Evolutionary conservation across 2,797 vertebrate genomes (phyloP).

Genomic region (Nyctalus aviator): DNA sequence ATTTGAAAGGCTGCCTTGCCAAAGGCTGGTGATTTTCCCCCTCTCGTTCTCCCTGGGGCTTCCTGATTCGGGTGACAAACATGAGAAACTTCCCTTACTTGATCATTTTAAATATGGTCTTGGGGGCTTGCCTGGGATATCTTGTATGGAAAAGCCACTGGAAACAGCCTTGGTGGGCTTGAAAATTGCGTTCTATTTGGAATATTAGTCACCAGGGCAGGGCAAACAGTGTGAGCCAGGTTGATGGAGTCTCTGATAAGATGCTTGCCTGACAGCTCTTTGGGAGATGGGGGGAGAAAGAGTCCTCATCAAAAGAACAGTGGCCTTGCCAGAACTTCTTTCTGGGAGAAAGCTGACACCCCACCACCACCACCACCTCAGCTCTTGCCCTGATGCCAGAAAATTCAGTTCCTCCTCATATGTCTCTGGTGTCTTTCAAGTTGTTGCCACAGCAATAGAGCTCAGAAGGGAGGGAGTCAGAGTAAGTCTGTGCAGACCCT

Average conservation of each 20-base stretch:
- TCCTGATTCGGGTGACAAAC: constrained; percentile 94
- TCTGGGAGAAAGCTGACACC: neutral
- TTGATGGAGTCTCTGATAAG: neutral
- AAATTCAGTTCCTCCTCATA: neutral
- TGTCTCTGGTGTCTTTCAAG: neutral
- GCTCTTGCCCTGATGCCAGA: neutral
- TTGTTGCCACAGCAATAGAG: neutral
- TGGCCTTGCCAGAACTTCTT: neutral
- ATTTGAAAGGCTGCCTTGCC: constrained; percentile 98
- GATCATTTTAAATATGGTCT: constrained; percentile 95
- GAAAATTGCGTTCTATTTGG: neutral
- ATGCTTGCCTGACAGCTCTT: neutral
- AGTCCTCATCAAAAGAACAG: neutral
- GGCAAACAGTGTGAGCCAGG: neutral
- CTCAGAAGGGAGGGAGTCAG: neutral
- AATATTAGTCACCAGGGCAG: neutral
- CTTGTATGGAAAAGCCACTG: neutral
- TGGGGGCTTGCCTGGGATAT: constrained; percentile 95
- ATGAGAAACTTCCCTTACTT: constrained; percentile 98
- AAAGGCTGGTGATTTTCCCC: constrained; percentile 95
- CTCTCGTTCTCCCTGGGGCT: constrained; percentile 96
- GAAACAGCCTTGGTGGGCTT: neutral
- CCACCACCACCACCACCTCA: neutral
- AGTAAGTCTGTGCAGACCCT: neutral
- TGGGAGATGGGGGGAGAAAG: neutral